Base-by-base conservation (phyloP, 1,140 invertebrate species). In the Anagrus nilaparvatae region DNA sequence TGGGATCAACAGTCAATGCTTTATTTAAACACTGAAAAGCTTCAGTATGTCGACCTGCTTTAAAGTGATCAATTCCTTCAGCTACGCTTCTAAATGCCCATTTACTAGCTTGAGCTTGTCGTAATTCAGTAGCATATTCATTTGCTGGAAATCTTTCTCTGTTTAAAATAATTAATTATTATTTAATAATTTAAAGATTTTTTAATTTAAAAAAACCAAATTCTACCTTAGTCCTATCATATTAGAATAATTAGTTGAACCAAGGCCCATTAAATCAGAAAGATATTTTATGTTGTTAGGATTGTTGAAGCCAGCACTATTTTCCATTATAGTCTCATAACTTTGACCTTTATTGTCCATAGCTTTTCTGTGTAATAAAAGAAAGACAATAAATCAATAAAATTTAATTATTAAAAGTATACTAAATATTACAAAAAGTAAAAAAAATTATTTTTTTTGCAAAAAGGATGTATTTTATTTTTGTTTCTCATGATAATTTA, bases 1-100 rank as follows among this genome's bases (percentile, higher is more conserved):
- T 74, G 7, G 84, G 79, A 72, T 96, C 92, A 53, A 96, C 92
- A 58, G 80, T 84, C 2, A 97, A 67, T 3, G 91, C 91, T 68
- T 91, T 91, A 67, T 95, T 96, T 1, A 96, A 72, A 57, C 87
- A 90, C 60, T 95, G 91, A 68, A 95, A 94, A 28, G 92, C 92
- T 72, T 96, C 91, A 5, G 84, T 78, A 56, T 91, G 82, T 55
- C 87, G 76, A 28, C 88, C 88, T 41, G 80, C 78, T 68, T 95
- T 96, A 68, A 95, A 95, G 72, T 89, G 82, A 58, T 87, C 81
- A 50, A 97, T 92, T 44, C 93, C 93, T 67, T 93, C 87, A 23
- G 85, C 84, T 16, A 94, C 88, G 57, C 82, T 88, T 54, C 84
- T 79, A 62, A 90, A 87, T 13, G 91, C 90, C 88, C 88, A 92